A percentile compares a stretch with the other conserved stretches of the same genome.
phyloP scores from a whole-genome alignment of 2,797 vertebrate species.

The Gallinago stenura region DNA sequence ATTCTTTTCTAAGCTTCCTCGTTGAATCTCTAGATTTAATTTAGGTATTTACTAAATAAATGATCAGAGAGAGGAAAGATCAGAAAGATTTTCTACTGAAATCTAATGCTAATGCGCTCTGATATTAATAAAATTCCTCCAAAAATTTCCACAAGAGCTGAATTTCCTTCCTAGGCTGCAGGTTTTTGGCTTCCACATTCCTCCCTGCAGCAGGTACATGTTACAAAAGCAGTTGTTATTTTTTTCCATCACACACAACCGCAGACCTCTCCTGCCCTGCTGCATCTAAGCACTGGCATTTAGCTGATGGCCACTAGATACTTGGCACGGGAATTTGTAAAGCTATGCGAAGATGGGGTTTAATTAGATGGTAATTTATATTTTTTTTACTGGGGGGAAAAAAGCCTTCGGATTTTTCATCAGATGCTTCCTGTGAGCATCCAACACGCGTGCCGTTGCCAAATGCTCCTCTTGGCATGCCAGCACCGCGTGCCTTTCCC shows the following conservation, averaged over 20 bases:
- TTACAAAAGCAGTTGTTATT: not conserved
- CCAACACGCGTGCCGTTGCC: not conserved
- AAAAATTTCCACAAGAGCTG: not conserved
- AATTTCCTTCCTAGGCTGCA: not conserved
- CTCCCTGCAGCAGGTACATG: not conserved
- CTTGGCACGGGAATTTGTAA: not conserved
- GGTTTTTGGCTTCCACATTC: not conserved
- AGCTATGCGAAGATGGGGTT: not conserved
- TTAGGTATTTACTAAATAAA: not conserved
- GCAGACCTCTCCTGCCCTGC: not conserved
- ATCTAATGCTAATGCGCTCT: not conserved
- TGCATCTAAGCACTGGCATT: not conserved
- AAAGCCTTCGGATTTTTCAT: not conserved
- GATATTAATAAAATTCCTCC: not conserved
- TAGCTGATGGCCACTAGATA: not conserved
- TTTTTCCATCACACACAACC: not conserved
- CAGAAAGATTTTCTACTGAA: not conserved
- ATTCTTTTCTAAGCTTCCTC: not conserved
- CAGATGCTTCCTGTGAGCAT: not conserved
- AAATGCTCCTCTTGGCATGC: not conserved
- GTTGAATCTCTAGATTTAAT: not conserved
- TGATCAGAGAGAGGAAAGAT: not conserved
- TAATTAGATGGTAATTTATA: constrained; percentile 13
- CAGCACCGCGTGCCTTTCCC: not conserved
- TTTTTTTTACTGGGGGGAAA: not conserved